A percentile compares a stretch with the other conserved stretches of the same genome.
phyloP scores from a whole-genome alignment of 2,113 vertebrate species.

The Passer montanus region DNA sequence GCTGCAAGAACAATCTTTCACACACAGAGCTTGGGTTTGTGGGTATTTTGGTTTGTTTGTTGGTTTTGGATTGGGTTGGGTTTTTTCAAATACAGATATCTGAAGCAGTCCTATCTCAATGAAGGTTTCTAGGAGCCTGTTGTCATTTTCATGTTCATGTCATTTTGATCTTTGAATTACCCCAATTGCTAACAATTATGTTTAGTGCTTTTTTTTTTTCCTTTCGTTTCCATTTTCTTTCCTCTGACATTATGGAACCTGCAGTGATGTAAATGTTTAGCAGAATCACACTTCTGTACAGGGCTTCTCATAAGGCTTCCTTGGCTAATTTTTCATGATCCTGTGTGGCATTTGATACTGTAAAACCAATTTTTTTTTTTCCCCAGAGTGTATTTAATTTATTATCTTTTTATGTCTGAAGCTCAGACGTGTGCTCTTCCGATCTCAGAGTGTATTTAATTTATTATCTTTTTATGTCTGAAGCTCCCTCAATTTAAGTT shows the following conservation, averaged over 20 bases:
- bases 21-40: fast-evolving
- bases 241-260: neutral
- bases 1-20: neutral
- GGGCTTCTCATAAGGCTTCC: neutral
- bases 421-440: too few relatives aligned
- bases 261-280: neutral
- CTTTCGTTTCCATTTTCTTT: neutral
- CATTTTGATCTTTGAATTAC: neutral
- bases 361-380: neutral
- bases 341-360: neutral
- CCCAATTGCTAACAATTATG: neutral
- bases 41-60: fast-evolving
- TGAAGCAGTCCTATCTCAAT: neutral
- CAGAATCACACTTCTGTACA: neutral
- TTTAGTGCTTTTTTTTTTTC: neutral
- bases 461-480: neutral
- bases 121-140: neutral
- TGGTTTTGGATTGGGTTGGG: neutral
- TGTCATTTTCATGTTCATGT: neutral
- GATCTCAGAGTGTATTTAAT: neutral
- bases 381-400: neutral
- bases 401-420: neutral
- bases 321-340: neutral
- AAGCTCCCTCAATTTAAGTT: neutral
- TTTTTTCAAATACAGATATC: neutral